Evolutionary conservation across 2,888 invertebrate genomes (phyloP), one percentile per base, ranked within the genome.

Genomic region (Xanthia togata): DNA sequence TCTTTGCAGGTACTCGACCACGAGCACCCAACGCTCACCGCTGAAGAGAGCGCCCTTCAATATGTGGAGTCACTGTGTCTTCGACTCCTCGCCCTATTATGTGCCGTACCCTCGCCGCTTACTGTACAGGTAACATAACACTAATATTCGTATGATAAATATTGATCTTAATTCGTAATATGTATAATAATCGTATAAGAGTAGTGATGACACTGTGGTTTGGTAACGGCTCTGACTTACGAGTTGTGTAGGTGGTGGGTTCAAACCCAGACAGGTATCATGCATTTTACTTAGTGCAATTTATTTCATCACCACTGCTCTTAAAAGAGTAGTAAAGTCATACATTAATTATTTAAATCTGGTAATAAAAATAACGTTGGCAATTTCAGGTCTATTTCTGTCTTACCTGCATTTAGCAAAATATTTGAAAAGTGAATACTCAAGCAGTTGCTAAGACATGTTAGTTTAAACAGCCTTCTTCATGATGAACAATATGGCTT

Each of bases 31-130:
- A 97, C 98, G 44, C 96, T 99, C 90, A 97, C 97, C 83, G 98
- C 98, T 53, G 97, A 98, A 91, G 98, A 99, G 90, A 99, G 99
- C 95, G 99, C 99, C 2, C 97, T 99, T 90, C 97, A 98, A 87
- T 99, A 99, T 94, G 98, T 99, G 82, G 99, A 99, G 97, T 98
- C 98, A 78, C 97, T 99, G 80, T 99, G 99, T 91, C 97, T 99
- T 84, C 98, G 98, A 79, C 97, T 99, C 82, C 97, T 99, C 92
- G 98, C 98, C 31, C 98, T 98, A 97, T 97, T 99, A 81, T 99
- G 99, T 93, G 98, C 98, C 53, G 98, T 98, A 89, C 98, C 98
- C 44, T 97, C 98, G 81, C 98, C 98, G 23, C 98, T 98, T 91
- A 98, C 98, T 44, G 97, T 98, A 38, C 97, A 97, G 97, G 98